These are phyloP conservation scores for Anabacerthia variegaticeps DNA, from an alignment of 2,797 vertebrate species.

Conservation along the genomic window DNA sequence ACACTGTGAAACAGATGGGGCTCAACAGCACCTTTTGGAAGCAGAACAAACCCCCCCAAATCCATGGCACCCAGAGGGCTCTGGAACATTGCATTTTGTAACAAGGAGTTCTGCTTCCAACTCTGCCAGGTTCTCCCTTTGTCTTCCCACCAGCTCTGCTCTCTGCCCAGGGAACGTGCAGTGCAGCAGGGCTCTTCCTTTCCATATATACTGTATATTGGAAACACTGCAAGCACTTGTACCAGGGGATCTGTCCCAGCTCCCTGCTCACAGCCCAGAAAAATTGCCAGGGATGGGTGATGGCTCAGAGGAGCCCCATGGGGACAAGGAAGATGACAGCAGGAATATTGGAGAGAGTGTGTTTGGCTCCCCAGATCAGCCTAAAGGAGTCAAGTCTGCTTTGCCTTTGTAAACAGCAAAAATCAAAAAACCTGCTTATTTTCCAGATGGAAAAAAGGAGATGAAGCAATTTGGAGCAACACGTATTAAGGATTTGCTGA, in stretches of 20 bases:
- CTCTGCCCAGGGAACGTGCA: not conserved
- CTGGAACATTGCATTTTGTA: not conserved
- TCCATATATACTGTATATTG: not conserved
- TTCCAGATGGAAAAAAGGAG: not conserved
- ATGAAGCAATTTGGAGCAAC: not conserved
- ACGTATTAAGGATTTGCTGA: not conserved
- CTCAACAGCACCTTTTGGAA: not conserved
- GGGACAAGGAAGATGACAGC: not conserved
- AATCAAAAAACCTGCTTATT: not conserved
- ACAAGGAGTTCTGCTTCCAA: not conserved
- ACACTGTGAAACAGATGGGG: not conserved
- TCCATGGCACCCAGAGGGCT: not conserved
- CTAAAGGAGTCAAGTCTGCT: not conserved
- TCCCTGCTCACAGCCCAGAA: not conserved
- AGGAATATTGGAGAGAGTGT: not conserved
- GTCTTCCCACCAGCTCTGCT: not conserved
- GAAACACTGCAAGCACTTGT: not conserved
- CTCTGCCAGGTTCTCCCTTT: not conserved
- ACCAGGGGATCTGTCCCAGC: not conserved
- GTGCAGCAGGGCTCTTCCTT: not conserved
- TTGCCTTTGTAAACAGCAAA: not conserved
- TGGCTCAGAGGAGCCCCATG: not conserved
- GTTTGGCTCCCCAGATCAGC: not conserved
- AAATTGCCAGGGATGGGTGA: not conserved
- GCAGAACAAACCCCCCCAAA: not conserved